These are phyloP conservation scores for Stenolophus ochropezus DNA, from an alignment of 2,888 invertebrate genomes.

Conservation along the genomic window DNA sequence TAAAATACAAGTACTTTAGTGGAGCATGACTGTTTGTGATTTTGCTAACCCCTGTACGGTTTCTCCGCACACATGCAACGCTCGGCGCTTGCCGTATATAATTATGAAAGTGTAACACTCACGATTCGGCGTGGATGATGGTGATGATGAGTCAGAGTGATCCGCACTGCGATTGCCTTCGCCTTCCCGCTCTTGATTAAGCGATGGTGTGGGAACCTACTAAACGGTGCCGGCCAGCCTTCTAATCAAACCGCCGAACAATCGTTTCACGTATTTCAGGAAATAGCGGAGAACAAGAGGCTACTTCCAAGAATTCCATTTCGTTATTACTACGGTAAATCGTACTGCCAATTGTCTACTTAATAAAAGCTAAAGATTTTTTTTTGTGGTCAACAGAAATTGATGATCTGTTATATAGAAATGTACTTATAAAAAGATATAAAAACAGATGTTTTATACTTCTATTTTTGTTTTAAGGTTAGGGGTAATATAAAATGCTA, in stretches of 20 bases:
- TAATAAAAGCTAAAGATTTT: too few relatives aligned
- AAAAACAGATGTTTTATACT: too few relatives aligned
- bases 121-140: conserved; percentile 56
- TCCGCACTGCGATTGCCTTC: not conserved
- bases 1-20: too few relatives aligned
- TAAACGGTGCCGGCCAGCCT: not conserved
- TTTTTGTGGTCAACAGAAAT: too few relatives aligned
- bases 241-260: not conserved
- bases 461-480: too few relatives aligned
- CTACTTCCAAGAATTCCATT: too few relatives aligned
- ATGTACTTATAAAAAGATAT: too few relatives aligned
- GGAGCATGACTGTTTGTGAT: too few relatives aligned
- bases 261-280: not conserved
- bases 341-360: too few relatives aligned
- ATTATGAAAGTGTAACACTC: conserved; percentile 61
- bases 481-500: too few relatives aligned
- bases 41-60: not conserved
- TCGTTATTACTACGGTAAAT: too few relatives aligned
- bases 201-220: conserved; percentile 50
- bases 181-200: conserved; percentile 44
- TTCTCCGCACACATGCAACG: conserved; percentile 15
- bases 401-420: too few relatives aligned
- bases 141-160: conserved; percentile 55
- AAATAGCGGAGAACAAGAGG: not conserved
- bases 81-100: conserved; percentile 41